These are phyloP conservation scores for Drosophila virilis DNA, from an alignment of 1,140 invertebrate species.

Conservation along the genomic window DNA sequence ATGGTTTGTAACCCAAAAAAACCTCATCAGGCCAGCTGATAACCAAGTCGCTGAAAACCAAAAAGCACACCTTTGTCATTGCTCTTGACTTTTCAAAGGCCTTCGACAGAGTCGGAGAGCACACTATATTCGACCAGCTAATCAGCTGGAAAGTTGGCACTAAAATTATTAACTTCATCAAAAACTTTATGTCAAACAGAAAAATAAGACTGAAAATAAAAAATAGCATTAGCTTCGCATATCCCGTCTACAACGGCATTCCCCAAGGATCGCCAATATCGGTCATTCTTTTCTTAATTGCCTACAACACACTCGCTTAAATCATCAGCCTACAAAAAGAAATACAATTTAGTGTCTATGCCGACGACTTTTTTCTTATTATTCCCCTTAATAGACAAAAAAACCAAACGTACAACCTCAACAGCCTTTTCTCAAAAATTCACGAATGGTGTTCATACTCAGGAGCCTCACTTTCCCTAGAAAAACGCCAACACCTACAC, in stretches of 20 bases:
- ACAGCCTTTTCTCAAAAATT: conserved; percentile 1
- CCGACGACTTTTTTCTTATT: conserved; percentile 3
- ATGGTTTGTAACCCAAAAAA: background rate
- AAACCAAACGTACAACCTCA: conserved; percentile 7
- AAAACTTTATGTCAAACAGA: background rate
- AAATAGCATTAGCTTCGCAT: background rate
- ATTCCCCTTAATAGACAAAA: conserved; percentile 10
- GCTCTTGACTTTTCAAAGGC: no score
- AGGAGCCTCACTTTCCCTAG: conserved; percentile 5
- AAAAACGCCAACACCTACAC: background rate
- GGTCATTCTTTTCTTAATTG: background rate
- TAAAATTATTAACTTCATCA: background rate
- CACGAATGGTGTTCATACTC: conserved; percentile 10
- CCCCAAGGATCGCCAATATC: conserved; percentile 1
- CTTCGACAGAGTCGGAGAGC: no score
- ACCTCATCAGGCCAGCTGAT: no score
- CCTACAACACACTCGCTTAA: background rate
- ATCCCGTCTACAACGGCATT: background rate
- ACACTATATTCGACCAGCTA: no score
- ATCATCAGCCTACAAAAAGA: background rate
- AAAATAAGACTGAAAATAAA: background rate
- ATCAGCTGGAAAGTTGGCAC: background rate
- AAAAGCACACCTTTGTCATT: background rate
- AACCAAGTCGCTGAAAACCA: no score
- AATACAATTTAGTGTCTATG: conserved; percentile 4